Evolutionary conservation across 2,888 invertebrate species (phyloP).

Genomic region (Muscina levida): DNA sequence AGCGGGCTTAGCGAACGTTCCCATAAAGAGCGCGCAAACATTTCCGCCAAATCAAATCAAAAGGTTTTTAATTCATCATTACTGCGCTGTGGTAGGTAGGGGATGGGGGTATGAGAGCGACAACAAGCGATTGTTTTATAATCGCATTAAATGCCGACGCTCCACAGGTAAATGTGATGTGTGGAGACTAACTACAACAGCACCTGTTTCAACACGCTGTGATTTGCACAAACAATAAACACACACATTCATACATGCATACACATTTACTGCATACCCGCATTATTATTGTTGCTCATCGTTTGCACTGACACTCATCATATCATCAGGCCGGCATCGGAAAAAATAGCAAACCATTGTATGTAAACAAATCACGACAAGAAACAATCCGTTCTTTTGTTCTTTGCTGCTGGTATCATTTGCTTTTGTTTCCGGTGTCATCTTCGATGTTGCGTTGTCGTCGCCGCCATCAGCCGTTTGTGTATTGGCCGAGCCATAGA

Average conservation of each 20-base stretch:
- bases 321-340: background rate
- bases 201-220: background rate
- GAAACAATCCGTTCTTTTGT: slow-evolving; percentile 39
- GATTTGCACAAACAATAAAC: background rate
- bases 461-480: slow-evolving; percentile 1
- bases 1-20: background rate
- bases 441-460: slow-evolving; percentile 21
- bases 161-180: too few species aligned
- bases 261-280: slow-evolving; percentile 12
- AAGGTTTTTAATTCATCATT: background rate
- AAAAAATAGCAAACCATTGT: slow-evolving; percentile 1
- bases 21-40: slow-evolving; percentile 3
- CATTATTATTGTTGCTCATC: slow-evolving; percentile 26
- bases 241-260: too few species aligned
- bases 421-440: slow-evolving; percentile 30
- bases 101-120: background rate
- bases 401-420: slow-evolving; percentile 14
- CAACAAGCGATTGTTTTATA: background rate
- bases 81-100: background rate
- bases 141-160: slow-evolving; percentile 1
- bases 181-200: background rate
- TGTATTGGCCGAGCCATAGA: background rate
- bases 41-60: slow-evolving; percentile 6
- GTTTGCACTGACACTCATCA: slow-evolving; percentile 42
- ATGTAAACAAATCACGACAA: slow-evolving; percentile 19